Percentiles rank a stretch among this genome's conserved stretches.
Evolutionary conservation across 2,113 vertebrate species (phyloP).

Genomic region (Brevimyrus niger): DNA sequence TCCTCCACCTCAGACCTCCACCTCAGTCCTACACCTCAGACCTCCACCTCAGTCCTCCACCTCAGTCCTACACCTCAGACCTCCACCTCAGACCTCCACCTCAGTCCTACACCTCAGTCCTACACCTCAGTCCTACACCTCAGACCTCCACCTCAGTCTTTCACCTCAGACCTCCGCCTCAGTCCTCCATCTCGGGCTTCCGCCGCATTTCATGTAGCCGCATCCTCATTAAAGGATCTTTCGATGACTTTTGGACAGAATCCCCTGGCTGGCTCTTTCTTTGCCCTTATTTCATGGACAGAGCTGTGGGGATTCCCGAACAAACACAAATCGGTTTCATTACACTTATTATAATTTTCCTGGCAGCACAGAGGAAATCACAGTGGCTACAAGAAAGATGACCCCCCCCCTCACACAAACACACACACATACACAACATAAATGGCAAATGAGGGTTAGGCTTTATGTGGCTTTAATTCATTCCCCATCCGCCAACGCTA

Average conservation of each 20-base stretch:
- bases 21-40: constrained; percentile 14
- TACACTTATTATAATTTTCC: background rate
- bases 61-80: constrained; percentile 16
- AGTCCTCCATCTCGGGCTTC: constrained; percentile 16
- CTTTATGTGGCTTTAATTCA: background rate
- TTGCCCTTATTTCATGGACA: background rate
- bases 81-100: too few species aligned
- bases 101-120: constrained; percentile 16
- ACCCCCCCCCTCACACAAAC: background rate
- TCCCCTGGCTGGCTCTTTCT: background rate
- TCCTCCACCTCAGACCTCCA: constrained; percentile 20
- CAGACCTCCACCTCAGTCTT: constrained; percentile 8
- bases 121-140: constrained; percentile 5
- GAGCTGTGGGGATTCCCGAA: background rate
- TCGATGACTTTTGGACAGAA: constrained; percentile 36
- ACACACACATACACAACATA: background rate
- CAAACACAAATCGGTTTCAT: background rate
- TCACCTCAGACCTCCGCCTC: constrained; percentile 8
- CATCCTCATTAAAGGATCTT: constrained; percentile 38
- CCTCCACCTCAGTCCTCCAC: too few species aligned
- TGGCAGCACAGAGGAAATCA: background rate
- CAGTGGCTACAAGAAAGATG: background rate
- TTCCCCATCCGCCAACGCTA: background rate
- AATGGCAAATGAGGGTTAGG: background rate
- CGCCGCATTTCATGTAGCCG: constrained; percentile 30